Conservation (phyloP, 2,888 invertebrate genomes). For the Timema cristinae region DNA sequence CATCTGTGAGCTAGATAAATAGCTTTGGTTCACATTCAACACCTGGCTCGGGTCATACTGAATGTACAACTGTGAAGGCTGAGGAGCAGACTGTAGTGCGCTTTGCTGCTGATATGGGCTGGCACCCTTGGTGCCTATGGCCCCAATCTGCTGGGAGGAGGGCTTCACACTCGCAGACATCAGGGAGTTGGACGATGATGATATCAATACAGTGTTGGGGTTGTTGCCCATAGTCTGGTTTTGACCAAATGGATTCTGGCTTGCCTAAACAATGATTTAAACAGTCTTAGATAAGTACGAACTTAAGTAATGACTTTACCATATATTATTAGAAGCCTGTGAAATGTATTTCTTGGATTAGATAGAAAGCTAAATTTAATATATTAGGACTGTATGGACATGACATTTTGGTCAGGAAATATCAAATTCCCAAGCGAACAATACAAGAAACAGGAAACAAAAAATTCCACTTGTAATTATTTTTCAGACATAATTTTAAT, state of each 20-base stretch:
- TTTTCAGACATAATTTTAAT: no score
- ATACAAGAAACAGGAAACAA: no score
- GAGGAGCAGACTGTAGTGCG: slow-evolving; percentile 49
- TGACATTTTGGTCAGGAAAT: no score
- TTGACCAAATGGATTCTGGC: slow-evolving; percentile 62
- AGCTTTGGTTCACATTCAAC: slow-evolving; percentile 53
- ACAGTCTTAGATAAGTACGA: background rate
- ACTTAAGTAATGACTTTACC: no score
- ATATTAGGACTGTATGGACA: no score
- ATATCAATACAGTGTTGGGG: slow-evolving; percentile 83
- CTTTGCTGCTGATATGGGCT: slow-evolving; percentile 47
- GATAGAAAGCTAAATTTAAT: no score
- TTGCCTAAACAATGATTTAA: slow-evolving; percentile 36
- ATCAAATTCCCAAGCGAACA: no score
- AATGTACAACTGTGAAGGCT: slow-evolving; percentile 55
- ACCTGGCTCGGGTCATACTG: slow-evolving; percentile 55
- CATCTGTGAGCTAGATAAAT: slow-evolving; percentile 59
- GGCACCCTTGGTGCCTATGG: slow-evolving; percentile 62
- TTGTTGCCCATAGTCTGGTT: slow-evolving; percentile 75
- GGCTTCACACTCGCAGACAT: slow-evolving; percentile 87
- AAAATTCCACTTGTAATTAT: no score
- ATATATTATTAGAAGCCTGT: no score
- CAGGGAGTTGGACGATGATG: slow-evolving; percentile 79
- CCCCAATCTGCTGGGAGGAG: slow-evolving; percentile 57
- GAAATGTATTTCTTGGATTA: no score